Conservation (phyloP, 1,140 invertebrate species). For the Ceratina calcarata region DNA sequence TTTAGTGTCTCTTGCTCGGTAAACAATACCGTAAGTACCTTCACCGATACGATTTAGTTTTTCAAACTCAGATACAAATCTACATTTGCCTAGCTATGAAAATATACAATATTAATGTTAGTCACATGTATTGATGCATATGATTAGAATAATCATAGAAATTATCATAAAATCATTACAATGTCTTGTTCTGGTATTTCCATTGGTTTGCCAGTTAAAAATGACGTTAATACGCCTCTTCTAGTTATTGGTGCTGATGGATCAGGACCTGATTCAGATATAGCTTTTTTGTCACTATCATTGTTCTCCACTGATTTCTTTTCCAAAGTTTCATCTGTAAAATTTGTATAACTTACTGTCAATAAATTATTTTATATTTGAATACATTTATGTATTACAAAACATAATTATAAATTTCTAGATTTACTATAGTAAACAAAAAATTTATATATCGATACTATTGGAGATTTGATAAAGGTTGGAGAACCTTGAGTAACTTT, state of each 20-base stretch:
- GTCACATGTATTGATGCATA: slow-evolving; percentile 15
- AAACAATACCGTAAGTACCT: slow-evolving; percentile 99
- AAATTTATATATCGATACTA: too few species aligned
- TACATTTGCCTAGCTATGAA: slow-evolving; percentile 92
- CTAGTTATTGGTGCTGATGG: slow-evolving; percentile 87
- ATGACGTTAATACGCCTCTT: slow-evolving; percentile 90
- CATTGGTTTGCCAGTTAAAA: slow-evolving; percentile 90
- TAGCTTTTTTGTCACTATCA: slow-evolving; percentile 73
- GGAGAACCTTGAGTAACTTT: too few species aligned
- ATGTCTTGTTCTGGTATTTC: slow-evolving; percentile 92
- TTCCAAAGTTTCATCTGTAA: slow-evolving; percentile 71
- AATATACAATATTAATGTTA: slow-evolving; percentile 66
- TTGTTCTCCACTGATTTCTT: slow-evolving; percentile 75
- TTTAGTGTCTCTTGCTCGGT: slow-evolving; percentile 93
- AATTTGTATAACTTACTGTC: neutral
- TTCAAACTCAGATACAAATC: slow-evolving; percentile 97
- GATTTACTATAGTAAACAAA: too few species aligned
- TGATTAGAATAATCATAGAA: slow-evolving; percentile 5
- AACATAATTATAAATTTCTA: neutral
- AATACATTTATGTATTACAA: neutral
- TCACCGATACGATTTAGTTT: slow-evolving; percentile 98
- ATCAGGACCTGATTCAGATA: slow-evolving; percentile 83
- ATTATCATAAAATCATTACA: slow-evolving; percentile 80
- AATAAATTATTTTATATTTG: slow-evolving; percentile 7
- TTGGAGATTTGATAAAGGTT: too few species aligned